Conservation (phyloP, 2,888 invertebrate species). For the Eudemis profundana region DNA sequence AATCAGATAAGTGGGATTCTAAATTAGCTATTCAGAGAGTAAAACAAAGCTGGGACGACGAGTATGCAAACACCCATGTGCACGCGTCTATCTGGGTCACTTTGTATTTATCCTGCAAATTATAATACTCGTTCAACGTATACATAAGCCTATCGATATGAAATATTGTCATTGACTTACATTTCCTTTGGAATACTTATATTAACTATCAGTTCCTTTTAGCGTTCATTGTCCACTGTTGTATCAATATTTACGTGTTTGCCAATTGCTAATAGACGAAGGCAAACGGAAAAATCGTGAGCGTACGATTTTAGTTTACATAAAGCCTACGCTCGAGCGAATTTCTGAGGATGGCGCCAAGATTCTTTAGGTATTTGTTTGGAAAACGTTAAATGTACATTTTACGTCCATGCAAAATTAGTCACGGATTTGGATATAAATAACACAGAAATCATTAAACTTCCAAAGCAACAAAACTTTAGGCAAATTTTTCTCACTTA, state of each 20-base stretch:
- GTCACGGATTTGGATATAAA: background rate
- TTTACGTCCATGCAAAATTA: background rate
- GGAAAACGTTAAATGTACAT: conserved; percentile 33
- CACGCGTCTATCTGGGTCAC: conserved; percentile 72
- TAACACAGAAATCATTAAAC: too few relatives aligned
- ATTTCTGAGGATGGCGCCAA: conserved; percentile 68
- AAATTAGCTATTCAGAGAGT: conserved; percentile 77
- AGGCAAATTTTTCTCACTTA: too few relatives aligned
- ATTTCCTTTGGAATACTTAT: conserved; percentile 7
- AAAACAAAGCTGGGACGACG: conserved; percentile 77
- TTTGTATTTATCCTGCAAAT: conserved; percentile 46
- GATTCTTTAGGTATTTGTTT: conserved; percentile 57
- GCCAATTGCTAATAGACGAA: conserved; percentile 54
- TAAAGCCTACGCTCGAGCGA: conserved; percentile 53
- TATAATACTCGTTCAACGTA: conserved; percentile 37
- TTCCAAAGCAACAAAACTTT: too few relatives aligned
- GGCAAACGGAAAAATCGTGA: conserved; percentile 65
- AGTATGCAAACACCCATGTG: conserved; percentile 72
- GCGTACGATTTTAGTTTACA: conserved; percentile 66
- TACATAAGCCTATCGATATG: conserved; percentile 28
- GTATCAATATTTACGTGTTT: conserved; percentile 56
- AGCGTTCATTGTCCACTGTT: conserved; percentile 41
- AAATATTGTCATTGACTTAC: conserved; percentile 25
- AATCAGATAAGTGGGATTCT: conserved; percentile 78
- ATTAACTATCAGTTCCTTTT: conserved; percentile 18